phyloP scores from a whole-genome alignment of 2,113 vertebrate genomes.

The Alethe castanea region DNA sequence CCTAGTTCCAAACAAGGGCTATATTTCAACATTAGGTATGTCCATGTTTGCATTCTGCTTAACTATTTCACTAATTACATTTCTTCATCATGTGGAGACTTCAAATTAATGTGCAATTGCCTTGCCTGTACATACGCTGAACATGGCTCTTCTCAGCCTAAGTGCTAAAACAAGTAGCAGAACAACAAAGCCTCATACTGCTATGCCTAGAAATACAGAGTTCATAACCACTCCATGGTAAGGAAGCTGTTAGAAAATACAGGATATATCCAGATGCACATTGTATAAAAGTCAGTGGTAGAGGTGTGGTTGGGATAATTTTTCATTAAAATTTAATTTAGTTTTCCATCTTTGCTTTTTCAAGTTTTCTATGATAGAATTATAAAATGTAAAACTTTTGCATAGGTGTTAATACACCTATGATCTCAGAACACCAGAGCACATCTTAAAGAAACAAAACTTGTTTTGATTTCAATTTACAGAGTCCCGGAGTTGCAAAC shows the following conservation, averaged over 20 bases:
- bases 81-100: background rate
- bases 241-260: background rate
- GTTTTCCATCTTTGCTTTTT: background rate
- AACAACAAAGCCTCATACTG: background rate
- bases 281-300: background rate
- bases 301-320: background rate
- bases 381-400: background rate
- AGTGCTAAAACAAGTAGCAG: background rate
- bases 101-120: background rate
- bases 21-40: background rate
- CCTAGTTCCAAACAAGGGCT: background rate
- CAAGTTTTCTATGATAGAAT: background rate
- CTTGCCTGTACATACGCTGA: background rate
- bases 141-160: background rate
- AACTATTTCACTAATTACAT: background rate
- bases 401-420: background rate
- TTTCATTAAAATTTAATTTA: background rate
- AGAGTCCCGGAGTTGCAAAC: background rate
- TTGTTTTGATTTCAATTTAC: background rate
- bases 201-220: rapidly evolving
- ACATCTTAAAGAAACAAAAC: background rate
- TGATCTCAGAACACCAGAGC: background rate
- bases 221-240: background rate
- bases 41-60: background rate
- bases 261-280: background rate